Evolutionary conservation across 2,888 invertebrate species (phyloP), one percentile per base, ranked within the genome.

Genomic region (Ashinkailepas kermadecensis): DNA sequence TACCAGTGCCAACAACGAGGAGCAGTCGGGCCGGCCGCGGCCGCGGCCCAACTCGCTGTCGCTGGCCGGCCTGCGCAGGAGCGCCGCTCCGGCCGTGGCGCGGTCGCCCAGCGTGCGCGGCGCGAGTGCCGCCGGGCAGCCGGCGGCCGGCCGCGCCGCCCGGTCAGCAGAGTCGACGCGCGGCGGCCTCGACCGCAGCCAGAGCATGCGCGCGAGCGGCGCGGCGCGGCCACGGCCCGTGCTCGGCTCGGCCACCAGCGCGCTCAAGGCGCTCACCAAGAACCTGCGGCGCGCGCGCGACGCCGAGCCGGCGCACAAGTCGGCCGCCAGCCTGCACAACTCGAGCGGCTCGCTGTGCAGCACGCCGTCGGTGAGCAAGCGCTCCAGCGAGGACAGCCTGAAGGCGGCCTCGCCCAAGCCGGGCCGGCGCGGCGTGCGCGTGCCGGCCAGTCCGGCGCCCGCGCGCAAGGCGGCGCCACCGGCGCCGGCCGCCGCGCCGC

Each of bases 241-340:
- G 54, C 74, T 74, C 39, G 59, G 80, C 64, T 57, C 79, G 13
- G 78, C 82, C 81, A 74, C 81, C 25, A 82, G 23, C 74, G 81
- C 74, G 21, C 88, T 91, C 86, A 86, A 89, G 86, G 86, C 89
- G 84, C 83, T 88, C 83, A 87, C 89, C 25, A 87, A 86, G 74
- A 88, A 88, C 84, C 84, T 89, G 78, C 83, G 85, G 67, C 74
- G 74, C 18, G 54, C 23, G 1, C 74, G 74, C 18, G 74, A 74
- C 54, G 74, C 39, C 54, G 74, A 54, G 74, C 74, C 74, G 54
- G 54, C 74, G 74, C 74, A 25, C 39, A 39, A 54, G 74, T 25
- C 74, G 21, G 74, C 74, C 23, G 58, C 8, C 78, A 58, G 57
- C 58, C 78, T 78, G 78, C 78, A 78, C 78, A 78, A 78, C 58